These are phyloP conservation scores for Tiliacea citrago DNA, from an alignment of 2,888 invertebrate genomes.

Conservation along the genomic window DNA sequence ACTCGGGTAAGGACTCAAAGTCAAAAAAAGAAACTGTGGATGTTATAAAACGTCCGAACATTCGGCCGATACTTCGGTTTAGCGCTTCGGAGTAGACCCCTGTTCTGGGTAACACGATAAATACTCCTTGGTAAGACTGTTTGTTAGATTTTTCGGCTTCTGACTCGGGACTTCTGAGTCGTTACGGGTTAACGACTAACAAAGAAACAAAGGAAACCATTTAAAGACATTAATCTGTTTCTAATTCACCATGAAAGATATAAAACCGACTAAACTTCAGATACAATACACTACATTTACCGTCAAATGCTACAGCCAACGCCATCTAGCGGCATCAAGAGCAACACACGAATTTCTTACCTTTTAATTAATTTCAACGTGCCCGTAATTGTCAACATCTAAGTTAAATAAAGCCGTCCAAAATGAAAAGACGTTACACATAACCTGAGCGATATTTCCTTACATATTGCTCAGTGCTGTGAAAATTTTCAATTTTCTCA, in stretches of 20 bases:
- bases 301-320: conserved; percentile 21
- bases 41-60: too few relatives aligned
- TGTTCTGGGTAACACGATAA: too few relatives aligned
- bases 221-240: not conserved
- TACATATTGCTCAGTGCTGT: conserved; percentile 67
- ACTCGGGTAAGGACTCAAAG: too few relatives aligned
- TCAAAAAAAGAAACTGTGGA: too few relatives aligned
- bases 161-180: too few relatives aligned
- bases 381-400: conserved; percentile 57
- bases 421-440: conserved; percentile 68
- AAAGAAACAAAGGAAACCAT: too few relatives aligned
- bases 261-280: not conserved
- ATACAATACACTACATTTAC: not conserved
- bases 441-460: conserved; percentile 73
- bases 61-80: too few relatives aligned
- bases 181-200: too few relatives aligned
- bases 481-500: conserved; percentile 77
- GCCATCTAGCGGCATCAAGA: conserved; percentile 51
- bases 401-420: conserved; percentile 58
- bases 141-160: too few relatives aligned
- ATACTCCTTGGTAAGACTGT: too few relatives aligned
- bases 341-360: conserved; percentile 30
- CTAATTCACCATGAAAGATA: too few relatives aligned
- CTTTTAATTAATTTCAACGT: conserved; percentile 59
- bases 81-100: too few relatives aligned